Evolutionary conservation across 37 sponge, comb jelly and placozoan genomes (phyloP).

Genomic region (Halichondria panicea): DNA sequence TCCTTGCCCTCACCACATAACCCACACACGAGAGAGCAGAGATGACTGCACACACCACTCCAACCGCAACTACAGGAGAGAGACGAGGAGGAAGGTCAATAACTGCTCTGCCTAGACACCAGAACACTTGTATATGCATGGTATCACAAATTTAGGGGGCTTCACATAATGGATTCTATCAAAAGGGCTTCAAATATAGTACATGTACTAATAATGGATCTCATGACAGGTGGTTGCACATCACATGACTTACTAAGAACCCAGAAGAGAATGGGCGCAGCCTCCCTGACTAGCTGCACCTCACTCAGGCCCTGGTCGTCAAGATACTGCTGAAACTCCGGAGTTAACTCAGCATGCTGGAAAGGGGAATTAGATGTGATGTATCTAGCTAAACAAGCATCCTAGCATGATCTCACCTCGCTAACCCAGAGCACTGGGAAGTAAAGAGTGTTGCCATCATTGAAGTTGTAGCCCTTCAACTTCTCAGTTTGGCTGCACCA

Average conservation of each 20-base stretch:
- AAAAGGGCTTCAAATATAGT: no score
- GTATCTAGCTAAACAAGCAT: constrained; percentile 68
- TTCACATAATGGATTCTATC: no score
- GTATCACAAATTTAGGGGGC: no score
- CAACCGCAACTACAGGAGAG: neutral
- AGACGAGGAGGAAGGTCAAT: no score
- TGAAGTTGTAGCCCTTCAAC: constrained; percentile 33
- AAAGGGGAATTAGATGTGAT: neutral
- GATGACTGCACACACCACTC: neutral
- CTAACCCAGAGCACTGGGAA: constrained; percentile 66
- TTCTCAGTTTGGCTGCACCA: constrained; percentile 8
- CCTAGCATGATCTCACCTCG: constrained; percentile 70
- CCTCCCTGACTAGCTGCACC: neutral
- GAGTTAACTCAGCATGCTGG: constrained; percentile 58
- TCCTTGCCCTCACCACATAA: neutral
- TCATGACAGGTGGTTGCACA: no score
- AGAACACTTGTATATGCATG: no score
- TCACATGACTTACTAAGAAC: constrained; percentile 42
- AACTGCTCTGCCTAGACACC: no score
- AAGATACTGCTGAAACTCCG: constrained; percentile 24
- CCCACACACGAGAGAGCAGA: neutral
- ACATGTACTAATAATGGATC: neutral
- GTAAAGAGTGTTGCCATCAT: constrained; percentile 23
- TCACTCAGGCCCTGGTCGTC: constrained; percentile 32
- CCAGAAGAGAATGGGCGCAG: neutral